A percentile compares a stretch with the other conserved stretches of the same genome.
Evolutionary conservation across 2,797 vertebrate genomes (phyloP).

Genomic region (Remorina albescens): DNA sequence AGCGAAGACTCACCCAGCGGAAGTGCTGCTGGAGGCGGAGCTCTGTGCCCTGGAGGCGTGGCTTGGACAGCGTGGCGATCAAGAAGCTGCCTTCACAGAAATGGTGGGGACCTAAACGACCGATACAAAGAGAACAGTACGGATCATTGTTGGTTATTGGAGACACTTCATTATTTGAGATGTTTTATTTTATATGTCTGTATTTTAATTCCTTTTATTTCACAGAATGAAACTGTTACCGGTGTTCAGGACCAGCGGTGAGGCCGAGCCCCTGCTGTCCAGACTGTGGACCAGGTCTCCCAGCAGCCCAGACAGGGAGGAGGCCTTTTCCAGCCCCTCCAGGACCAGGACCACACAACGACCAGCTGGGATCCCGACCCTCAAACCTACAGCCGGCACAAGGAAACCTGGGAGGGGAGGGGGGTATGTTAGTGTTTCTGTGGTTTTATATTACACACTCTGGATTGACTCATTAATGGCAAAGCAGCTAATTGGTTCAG

Average conservation of each 20-base stretch:
- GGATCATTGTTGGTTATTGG: accelerated
- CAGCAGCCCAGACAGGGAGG: slow-evolving; percentile 89
- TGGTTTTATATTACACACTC: too few relatives aligned
- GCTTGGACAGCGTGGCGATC: slow-evolving; percentile 91
- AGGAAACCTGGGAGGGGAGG: slow-evolving; percentile 86
- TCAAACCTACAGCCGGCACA: slow-evolving; percentile 81
- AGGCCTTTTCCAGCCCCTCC: slow-evolving; percentile 91
- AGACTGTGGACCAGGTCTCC: slow-evolving; percentile 92
- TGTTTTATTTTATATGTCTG: too few relatives aligned
- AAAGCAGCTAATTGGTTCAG: too few relatives aligned
- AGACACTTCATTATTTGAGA: too few relatives aligned
- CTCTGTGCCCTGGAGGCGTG: slow-evolving; percentile 92
- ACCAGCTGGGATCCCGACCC: slow-evolving; percentile 59
- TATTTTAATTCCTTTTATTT: too few relatives aligned
- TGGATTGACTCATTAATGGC: too few relatives aligned
- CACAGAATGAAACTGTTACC: too few relatives aligned
- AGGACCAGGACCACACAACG: slow-evolving; percentile 90
- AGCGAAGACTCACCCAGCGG: slow-evolving; percentile 95
- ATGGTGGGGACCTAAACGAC: slow-evolving; percentile 85
- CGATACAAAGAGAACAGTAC: neutral
- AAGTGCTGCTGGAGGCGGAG: slow-evolving; percentile 95
- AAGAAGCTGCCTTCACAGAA: slow-evolving; percentile 91
- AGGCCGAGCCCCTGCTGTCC: slow-evolving; percentile 88
- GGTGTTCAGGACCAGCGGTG: slow-evolving; percentile 78
- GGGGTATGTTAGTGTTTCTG: too few relatives aligned